phyloP scores from a whole-genome alignment of 1,140 invertebrate genomes.

The Neodiprion virginianus region DNA sequence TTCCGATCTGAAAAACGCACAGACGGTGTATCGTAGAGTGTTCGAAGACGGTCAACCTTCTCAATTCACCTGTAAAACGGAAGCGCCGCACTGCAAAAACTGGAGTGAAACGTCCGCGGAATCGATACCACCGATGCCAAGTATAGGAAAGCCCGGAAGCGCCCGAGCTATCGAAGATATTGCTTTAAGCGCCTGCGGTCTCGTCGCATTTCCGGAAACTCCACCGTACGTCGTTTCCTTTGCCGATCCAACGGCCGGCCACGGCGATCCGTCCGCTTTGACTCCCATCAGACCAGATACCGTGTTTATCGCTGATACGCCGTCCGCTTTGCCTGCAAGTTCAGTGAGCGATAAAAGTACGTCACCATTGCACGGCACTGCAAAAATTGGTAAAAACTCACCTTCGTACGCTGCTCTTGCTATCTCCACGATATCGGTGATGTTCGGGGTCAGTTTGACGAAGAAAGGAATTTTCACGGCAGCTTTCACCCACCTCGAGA shows the following conservation, averaged over 20 bases:
- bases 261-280: conserved; percentile 79
- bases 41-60: background rate
- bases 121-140: conserved; percentile 96
- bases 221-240: conserved; percentile 95
- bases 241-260: conserved; percentile 87
- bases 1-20: conserved; percentile 76
- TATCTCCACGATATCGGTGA: conserved; percentile 90
- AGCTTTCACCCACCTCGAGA: conserved; percentile 87
- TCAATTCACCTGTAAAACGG: conserved; percentile 80
- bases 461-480: conserved; percentile 96
- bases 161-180: conserved; percentile 85
- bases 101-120: conserved; percentile 93
- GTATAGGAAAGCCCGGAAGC: conserved; percentile 88
- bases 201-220: conserved; percentile 93
- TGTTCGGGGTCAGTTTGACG: conserved; percentile 97
- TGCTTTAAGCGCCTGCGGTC: conserved; percentile 90
- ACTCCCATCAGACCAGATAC: conserved; percentile 93
- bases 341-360: conserved; percentile 17
- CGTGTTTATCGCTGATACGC: conserved; percentile 97
- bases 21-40: background rate
- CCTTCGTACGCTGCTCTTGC: conserved; percentile 91
- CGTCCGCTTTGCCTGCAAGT: conserved; percentile 81
- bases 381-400: conserved; percentile 38
- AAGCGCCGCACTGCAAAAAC: conserved; percentile 91
- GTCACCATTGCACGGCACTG: background rate